Percentiles rank a stretch among this genome's conserved stretches.
These are phyloP conservation scores for Andrena fulva DNA, from an alignment of 2,888 invertebrate species.

Conservation along the genomic window DNA sequence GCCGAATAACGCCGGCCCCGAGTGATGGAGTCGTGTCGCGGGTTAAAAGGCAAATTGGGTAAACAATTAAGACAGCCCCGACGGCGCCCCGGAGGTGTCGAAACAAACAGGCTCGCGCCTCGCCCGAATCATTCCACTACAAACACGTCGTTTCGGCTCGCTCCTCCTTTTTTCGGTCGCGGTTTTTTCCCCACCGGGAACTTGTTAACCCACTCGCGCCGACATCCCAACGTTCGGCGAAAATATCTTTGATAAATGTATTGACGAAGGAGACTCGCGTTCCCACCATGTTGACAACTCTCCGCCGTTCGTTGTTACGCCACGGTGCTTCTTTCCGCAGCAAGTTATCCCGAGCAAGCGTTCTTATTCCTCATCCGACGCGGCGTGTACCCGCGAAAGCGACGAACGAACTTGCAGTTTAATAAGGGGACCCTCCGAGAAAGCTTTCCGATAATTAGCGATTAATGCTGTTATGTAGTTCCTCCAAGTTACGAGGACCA, in stretches of 20 bases:
- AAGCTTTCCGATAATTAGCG: slow-evolving; percentile 68
- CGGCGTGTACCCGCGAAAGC: neutral
- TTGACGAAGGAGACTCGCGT: slow-evolving; percentile 36
- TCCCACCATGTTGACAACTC: slow-evolving; percentile 12
- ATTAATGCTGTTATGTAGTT: slow-evolving; percentile 64
- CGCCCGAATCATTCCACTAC: slow-evolving; percentile 40
- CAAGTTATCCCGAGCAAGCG: neutral
- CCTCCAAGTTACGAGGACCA: slow-evolving; percentile 51
- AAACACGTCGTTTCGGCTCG: slow-evolving; percentile 61
- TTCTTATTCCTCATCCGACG: neutral
- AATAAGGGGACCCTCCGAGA: slow-evolving; percentile 54
- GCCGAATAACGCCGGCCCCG: slow-evolving; percentile 61
- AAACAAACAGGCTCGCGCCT: slow-evolving; percentile 66
- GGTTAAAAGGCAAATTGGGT: slow-evolving; percentile 69
- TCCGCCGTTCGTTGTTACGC: neutral
- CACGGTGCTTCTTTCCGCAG: neutral
- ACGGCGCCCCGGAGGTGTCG: slow-evolving; percentile 64
- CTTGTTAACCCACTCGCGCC: slow-evolving; percentile 23
- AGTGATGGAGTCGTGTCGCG: slow-evolving; percentile 65
- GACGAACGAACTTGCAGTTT: slow-evolving; percentile 61
- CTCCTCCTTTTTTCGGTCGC: slow-evolving; percentile 24
- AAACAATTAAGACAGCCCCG: slow-evolving; percentile 73
- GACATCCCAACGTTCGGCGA: slow-evolving; percentile 41
- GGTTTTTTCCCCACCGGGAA: slow-evolving; percentile 1
- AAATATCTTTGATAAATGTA: slow-evolving; percentile 65